These are phyloP conservation scores for Serrognathus titanus DNA, from an alignment of 2,888 invertebrate species.

Conservation along the genomic window DNA sequence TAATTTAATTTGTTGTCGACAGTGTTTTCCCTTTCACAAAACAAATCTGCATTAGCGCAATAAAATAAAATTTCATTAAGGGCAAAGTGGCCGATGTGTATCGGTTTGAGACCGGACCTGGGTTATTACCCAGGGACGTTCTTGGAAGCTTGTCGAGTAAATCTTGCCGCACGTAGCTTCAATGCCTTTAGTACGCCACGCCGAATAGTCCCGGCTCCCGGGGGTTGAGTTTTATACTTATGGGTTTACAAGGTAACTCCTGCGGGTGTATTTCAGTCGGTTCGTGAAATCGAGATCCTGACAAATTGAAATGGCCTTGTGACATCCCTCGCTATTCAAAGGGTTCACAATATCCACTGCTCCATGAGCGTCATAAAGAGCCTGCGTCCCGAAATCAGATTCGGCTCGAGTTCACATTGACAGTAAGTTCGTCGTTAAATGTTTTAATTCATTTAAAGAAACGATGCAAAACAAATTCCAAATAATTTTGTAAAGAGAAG, in stretches of 20 bases:
- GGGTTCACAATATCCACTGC: conserved; percentile 4
- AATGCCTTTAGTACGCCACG: conserved; percentile 28
- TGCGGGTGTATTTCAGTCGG: conserved; percentile 43
- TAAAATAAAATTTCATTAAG: conserved; percentile 5
- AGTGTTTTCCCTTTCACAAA: no score
- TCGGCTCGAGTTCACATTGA: no score
- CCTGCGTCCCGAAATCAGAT: no score
- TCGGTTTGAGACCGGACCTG: conserved; percentile 8
- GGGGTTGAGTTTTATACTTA: conserved; percentile 40
- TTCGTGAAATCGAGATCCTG: conserved; percentile 42
- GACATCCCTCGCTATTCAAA: conserved; percentile 28
- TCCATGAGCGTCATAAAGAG: neutral
- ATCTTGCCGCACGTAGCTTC: conserved; percentile 30
- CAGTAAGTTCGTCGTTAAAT: no score
- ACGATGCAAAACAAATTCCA: no score
- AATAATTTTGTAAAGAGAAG: no score
- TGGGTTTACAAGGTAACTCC: conserved; percentile 41
- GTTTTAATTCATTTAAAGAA: no score
- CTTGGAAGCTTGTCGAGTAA: conserved; percentile 21
- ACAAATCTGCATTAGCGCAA: no score
- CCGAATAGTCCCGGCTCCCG: conserved; percentile 28
- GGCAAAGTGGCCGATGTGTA: conserved; percentile 6
- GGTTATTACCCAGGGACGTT: conserved; percentile 15
- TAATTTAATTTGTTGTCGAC: no score
- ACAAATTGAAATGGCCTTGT: conserved; percentile 46